Conservation (phyloP, 2,113 vertebrate genomes). For the Sterrhoptilus dennistouni region DNA sequence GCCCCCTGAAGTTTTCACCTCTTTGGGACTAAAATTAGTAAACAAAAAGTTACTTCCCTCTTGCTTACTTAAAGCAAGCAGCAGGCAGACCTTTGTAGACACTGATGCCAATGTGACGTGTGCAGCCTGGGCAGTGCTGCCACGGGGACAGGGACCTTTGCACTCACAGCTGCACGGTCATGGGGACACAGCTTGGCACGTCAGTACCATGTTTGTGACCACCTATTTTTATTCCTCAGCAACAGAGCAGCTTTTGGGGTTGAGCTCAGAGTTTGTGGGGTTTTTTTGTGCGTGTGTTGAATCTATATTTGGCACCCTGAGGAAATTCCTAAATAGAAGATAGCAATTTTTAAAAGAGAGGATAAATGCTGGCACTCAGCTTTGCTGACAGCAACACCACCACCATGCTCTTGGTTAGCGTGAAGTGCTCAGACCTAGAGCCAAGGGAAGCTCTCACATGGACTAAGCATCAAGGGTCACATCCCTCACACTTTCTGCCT, state of each 20-base stretch:
- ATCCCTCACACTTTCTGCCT: neutral
- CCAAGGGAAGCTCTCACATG: neutral
- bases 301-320: slow-evolving; percentile 13
- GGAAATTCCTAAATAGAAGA: slow-evolving; percentile 38
- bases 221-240: slow-evolving; percentile 34
- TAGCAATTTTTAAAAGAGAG: neutral
- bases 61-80: neutral
- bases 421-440: neutral
- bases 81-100: accelerated
- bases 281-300: neutral
- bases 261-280: neutral
- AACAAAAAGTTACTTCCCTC: neutral
- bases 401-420: neutral
- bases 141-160: neutral
- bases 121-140: neutral
- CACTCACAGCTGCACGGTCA: neutral
- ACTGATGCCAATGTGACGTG: accelerated
- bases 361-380: neutral
- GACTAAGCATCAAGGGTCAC: neutral
- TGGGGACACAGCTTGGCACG: neutral
- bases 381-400: neutral
- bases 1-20: neutral
- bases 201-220: neutral
- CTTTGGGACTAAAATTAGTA: neutral
- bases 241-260: neutral